These are phyloP conservation scores for Corapipo altera DNA, from an alignment of 2,113 vertebrate species.

Conservation along the genomic window DNA sequence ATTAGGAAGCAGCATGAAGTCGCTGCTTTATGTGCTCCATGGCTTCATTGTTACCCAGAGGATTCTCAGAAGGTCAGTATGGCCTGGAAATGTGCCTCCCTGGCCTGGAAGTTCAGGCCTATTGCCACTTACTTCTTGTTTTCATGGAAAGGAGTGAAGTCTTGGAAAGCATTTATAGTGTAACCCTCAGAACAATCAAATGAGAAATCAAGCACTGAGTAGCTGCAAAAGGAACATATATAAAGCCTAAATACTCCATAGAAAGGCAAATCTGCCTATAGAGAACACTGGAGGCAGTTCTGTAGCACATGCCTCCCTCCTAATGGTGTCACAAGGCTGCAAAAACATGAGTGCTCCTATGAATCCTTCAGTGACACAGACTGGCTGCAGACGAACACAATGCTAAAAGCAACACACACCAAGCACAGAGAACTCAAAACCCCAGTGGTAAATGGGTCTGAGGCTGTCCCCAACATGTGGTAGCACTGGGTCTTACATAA, in stretches of 20 bases:
- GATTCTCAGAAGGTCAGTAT: background rate
- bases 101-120: conserved; percentile 33
- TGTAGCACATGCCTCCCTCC: background rate
- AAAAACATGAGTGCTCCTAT: background rate
- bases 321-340: background rate
- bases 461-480: background rate
- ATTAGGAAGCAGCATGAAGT: background rate
- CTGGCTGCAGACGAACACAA: background rate
- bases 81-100: conserved; percentile 64
- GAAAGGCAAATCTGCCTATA: background rate
- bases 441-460: background rate
- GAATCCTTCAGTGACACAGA: background rate
- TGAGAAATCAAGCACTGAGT: conserved; percentile 97
- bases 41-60: background rate
- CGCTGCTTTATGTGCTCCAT: background rate
- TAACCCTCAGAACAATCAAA: conserved; percentile 97
- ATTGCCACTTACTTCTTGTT: conserved; percentile 95
- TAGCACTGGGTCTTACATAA: background rate
- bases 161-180: conserved; percentile 95
- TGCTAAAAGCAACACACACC: background rate
- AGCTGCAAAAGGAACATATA: conserved; percentile 84
- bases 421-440: background rate
- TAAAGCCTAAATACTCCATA: conserved; percentile 32
- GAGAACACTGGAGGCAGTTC: background rate
- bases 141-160: conserved; percentile 98